Evolutionary conservation across 2,797 vertebrate genomes (phyloP), one percentile per base, ranked within the genome.

Genomic region (Silurus lanzhouensis): DNA sequence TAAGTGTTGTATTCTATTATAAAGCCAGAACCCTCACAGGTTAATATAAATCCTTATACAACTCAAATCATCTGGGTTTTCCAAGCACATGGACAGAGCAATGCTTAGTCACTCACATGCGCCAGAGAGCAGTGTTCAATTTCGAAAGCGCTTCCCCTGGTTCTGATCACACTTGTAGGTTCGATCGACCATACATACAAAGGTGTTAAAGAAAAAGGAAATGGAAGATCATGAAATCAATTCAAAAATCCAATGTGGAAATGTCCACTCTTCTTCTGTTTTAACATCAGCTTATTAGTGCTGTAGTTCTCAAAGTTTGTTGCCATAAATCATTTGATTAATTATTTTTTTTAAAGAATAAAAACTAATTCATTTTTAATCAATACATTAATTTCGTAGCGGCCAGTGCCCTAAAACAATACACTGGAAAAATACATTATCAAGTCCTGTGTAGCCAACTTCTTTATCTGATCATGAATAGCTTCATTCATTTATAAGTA

Each of bases 131-230:
- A 48, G 70, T n/a, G 70, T 72, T 19, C 44, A 72, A 74, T 57
- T 75, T 75, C 1, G n/a, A 17, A 27, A 1, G 22, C n/a, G 46
- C 46, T 55, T 55, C 48, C 48, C 15, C 6, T 27, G 14, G 6
- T 8, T 55, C 48, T 75, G 74, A 58, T 15, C 5, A 1, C 10
- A 25, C 52, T 31, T 75, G 52, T 57, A 57, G 52, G 15, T 27
- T 57, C 15, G n/a, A 57, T 31, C 15, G 9, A 58, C 7, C 1
- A 57, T 76, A 14, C 44, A 71, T 20, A 22, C 13, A 74, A 74
- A 74, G 22, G 0, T 74, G 71, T 74, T 74, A 31, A 76, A 57
- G 52, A 76, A 76, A 76, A 76, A 10, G 74, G 25, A 57, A 27
- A 75, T 75, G 48, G 14, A 75, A 57, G 14, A 57, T 75, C n/a